phyloP scores from a whole-genome alignment of 2,797 vertebrate genomes.

The Pseudomugil tenellus region DNA sequence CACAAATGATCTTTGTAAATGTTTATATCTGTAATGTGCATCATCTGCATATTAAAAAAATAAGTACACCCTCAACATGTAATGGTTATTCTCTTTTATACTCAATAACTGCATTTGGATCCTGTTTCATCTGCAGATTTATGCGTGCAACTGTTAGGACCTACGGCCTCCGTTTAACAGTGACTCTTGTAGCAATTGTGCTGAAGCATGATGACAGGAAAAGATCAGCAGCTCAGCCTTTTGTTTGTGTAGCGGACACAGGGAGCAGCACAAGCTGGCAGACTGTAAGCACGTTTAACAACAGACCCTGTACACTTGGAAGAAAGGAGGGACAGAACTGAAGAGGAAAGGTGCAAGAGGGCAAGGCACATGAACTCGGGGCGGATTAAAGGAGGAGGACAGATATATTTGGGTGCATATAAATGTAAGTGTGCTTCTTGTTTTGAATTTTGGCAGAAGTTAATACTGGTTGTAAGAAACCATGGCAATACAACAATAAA shows the following conservation, averaged over 20 bases:
- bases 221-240: slow-evolving; percentile 9
- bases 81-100: background rate
- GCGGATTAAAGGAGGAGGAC: slow-evolving; percentile 19
- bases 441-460: slow-evolving; percentile 60
- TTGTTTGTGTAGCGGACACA: slow-evolving; percentile 6
- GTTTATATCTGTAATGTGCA: no score
- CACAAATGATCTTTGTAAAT: no score
- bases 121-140: no score
- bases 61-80: no score
- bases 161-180: no score
- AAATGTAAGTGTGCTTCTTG: slow-evolving; percentile 46
- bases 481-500: slow-evolving; percentile 43
- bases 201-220: background rate
- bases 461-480: slow-evolving; percentile 44
- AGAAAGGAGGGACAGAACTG: slow-evolving; percentile 22
- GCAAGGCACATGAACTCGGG: slow-evolving; percentile 8
- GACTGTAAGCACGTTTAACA: background rate
- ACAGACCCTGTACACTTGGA: slow-evolving; percentile 34
- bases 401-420: slow-evolving; percentile 51
- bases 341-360: slow-evolving; percentile 42
- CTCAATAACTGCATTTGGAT: no score
- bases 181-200: background rate
- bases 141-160: no score
- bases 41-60: no score
- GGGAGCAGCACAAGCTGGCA: background rate